These are phyloP conservation scores for Sphyrna mokarran DNA, from an alignment of 2,113 vertebrate genomes.

Conservation along the genomic window DNA sequence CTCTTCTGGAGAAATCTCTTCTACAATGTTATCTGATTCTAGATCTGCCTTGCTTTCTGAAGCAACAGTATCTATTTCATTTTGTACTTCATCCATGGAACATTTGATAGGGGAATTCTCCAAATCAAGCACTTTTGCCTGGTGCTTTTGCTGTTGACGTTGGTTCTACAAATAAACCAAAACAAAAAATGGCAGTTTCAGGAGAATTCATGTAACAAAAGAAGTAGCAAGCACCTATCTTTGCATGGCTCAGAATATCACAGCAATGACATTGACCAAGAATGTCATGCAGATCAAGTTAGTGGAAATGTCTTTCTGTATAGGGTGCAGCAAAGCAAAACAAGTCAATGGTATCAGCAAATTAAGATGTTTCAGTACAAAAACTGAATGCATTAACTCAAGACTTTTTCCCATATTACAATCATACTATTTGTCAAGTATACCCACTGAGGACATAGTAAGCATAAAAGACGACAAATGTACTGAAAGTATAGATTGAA, in stretches of 20 bases:
- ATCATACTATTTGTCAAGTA: not conserved
- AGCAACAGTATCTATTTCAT: slow-evolving; percentile 28
- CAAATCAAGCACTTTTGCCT: slow-evolving; percentile 56
- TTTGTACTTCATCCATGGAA: slow-evolving; percentile 28
- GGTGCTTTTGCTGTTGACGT: slow-evolving; percentile 75
- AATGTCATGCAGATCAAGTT: not conserved
- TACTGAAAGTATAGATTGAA: not conserved
- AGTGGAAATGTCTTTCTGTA: not conserved
- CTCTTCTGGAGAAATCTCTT: slow-evolving; percentile 1
- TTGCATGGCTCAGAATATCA: not conserved
- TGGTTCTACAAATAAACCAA: slow-evolving; percentile 63
- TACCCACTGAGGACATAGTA: not conserved
- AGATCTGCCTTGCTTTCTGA: not conserved
- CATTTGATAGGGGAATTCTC: slow-evolving; percentile 45
- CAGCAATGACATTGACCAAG: not conserved
- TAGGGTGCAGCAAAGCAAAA: not conserved
- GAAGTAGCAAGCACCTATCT: not conserved
- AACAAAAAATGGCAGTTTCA: not conserved
- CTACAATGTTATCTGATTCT: not conserved
- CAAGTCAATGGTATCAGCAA: not conserved
- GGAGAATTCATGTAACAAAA: not conserved
- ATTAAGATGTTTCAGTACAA: not conserved
- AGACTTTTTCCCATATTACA: not conserved
- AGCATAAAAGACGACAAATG: not conserved
- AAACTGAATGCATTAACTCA: not conserved